Base-by-base conservation (phyloP, 2,888 invertebrate genomes). In the Ennomos erosarius region DNA sequence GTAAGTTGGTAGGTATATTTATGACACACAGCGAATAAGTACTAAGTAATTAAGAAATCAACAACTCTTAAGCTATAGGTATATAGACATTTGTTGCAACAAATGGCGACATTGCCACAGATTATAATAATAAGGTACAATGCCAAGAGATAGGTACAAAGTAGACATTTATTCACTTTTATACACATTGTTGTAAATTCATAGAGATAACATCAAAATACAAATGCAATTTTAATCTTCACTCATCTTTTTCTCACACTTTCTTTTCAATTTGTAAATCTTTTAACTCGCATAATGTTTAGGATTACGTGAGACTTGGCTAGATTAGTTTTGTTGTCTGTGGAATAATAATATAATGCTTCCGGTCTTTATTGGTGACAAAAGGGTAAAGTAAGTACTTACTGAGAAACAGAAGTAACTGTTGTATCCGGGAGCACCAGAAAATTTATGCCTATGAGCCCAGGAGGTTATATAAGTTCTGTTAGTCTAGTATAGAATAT, bases 181-280 rank as follows among this genome's bases (percentile, higher is more conserved):
- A 46, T 56, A 60, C 48, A 47, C 46, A 55, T 53, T 58, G 56
- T 51, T 60, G 54, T 63, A 50, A 64, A 56, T 58, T 59, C 46
- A 42, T 43, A 8, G 8, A 53, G 62, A 57, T 65, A 62, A 48
- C 44, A 55, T 56, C 51, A 42, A 55, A 55, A 34, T 50, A 54
- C 55, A 59, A 58, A 63, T 55, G 60, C 58, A 64, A 64, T 26
- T 55, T 10, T 52, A 42, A 40, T 53, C 53, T 50, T 49, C 10
- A 47, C 42, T 48, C 43, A 53, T 48, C 34, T 16, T 13, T 16
- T 68, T 68, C 68, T 49, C 68, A 68, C 64, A 68, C 63, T 68
- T 66, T 64, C 64, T 57, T 59, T 53, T 55, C 45, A 49, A 55
- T 44, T 52, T 49, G 42, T 38, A 51, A 45, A 65, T 65, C 63